These are phyloP conservation scores for Rhodinocichla rosea DNA, from an alignment of 2,113 vertebrate species.

Conservation along the genomic window DNA sequence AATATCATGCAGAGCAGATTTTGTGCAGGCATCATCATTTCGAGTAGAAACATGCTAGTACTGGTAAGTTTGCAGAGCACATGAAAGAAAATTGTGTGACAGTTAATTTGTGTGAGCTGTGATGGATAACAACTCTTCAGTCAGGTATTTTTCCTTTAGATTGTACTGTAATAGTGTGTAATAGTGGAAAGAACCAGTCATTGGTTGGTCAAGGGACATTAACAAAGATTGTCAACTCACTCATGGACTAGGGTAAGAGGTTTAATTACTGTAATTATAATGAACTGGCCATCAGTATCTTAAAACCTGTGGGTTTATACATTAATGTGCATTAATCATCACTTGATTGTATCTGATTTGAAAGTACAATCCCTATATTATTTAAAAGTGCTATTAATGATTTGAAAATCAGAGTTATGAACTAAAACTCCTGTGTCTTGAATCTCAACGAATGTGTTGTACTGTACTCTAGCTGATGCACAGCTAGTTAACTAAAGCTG, in stretches of 20 bases:
- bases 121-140: neutral
- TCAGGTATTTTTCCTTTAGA: neutral
- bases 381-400: neutral
- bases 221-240: neutral
- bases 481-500: neutral
- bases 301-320: neutral
- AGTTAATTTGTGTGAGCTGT: neutral
- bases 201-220: neutral
- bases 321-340: neutral
- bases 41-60: neutral
- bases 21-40: neutral
- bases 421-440: neutral
- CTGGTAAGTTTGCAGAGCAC: neutral
- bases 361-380: neutral
- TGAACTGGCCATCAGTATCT: neutral
- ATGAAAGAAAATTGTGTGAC: neutral
- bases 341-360: neutral
- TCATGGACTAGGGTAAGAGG: neutral
- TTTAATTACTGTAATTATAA: neutral
- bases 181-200: neutral
- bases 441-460: neutral
- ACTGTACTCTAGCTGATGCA: conserved; percentile 16
- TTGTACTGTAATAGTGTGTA: neutral
- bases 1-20: neutral
- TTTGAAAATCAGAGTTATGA: neutral